phyloP scores from a whole-genome alignment of 1,140 invertebrate species.

The Drosophila oshimai region DNA sequence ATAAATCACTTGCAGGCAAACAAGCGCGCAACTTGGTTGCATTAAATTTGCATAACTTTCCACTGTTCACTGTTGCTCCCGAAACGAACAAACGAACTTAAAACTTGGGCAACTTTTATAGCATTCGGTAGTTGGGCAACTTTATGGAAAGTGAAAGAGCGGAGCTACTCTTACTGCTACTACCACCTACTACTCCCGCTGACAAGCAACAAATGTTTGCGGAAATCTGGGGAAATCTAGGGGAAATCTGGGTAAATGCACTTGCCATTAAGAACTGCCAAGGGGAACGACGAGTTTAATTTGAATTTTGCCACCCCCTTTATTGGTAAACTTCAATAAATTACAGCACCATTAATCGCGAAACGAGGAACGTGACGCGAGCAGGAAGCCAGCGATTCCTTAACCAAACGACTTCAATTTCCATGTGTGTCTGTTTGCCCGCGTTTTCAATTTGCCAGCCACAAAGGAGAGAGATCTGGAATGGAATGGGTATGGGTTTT shows the following conservation, averaged over 20 bases:
- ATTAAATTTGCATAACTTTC: slow-evolving; percentile 77
- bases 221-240: slow-evolving; percentile 51
- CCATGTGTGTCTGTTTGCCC: slow-evolving; percentile 58
- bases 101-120: slow-evolving; percentile 63
- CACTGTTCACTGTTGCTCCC: slow-evolving; percentile 27
- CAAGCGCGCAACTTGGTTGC: slow-evolving; percentile 70
- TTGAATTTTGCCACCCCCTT: slow-evolving; percentile 45
- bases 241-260: slow-evolving; percentile 54
- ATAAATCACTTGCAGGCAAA: slow-evolving; percentile 76
- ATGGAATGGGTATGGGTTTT: not conserved
- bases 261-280: slow-evolving; percentile 36
- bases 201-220: slow-evolving; percentile 64
- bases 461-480: slow-evolving; percentile 15
- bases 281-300: slow-evolving; percentile 37
- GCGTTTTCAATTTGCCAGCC: slow-evolving; percentile 51
- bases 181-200: slow-evolving; percentile 1
- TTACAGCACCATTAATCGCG: slow-evolving; percentile 63
- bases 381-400: slow-evolving; percentile 42
- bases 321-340: slow-evolving; percentile 62
- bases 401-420: slow-evolving; percentile 59
- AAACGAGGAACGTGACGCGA: slow-evolving; percentile 19
- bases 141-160: slow-evolving; percentile 20
- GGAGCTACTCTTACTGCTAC: not conserved
- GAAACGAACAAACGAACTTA: no score
- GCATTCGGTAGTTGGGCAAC: slow-evolving; percentile 50